A percentile compares a stretch with the other conserved stretches of the same genome.
Conservation (phyloP, 2,113 vertebrate genomes). For the Takifugu bimaculatus region DNA sequence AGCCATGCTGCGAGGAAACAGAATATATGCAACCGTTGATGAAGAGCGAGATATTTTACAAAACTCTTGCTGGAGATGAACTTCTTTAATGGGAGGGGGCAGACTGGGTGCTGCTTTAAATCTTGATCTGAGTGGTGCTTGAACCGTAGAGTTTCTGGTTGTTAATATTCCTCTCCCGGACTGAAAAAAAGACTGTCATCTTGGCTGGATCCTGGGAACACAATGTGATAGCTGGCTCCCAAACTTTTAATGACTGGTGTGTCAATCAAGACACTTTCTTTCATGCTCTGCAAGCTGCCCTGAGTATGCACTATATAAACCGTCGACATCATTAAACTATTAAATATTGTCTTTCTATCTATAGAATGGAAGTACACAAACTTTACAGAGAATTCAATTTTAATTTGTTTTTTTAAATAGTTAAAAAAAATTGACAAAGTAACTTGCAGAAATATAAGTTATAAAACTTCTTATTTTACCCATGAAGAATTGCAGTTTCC, state of each 20-base stretch:
- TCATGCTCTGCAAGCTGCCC: background rate
- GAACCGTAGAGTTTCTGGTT: slow-evolving; percentile 47
- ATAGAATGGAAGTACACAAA: too few relatives aligned
- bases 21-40: slow-evolving; percentile 40
- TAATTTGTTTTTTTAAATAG: too few relatives aligned
- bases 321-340: too few relatives aligned
- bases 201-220: slow-evolving; percentile 25
- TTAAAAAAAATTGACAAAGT: too few relatives aligned
- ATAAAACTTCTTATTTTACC: too few relatives aligned
- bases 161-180: slow-evolving; percentile 24
- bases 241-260: slow-evolving; percentile 60
- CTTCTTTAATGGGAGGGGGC: slow-evolving; percentile 37
- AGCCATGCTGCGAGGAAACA: slow-evolving; percentile 57
- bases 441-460: too few relatives aligned
- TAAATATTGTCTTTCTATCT: too few relatives aligned
- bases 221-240: background rate
- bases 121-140: slow-evolving; percentile 52
- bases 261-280: slow-evolving; percentile 7
- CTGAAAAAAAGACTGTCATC: slow-evolving; percentile 38
- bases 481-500: too few relatives aligned
- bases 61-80: slow-evolving; percentile 17
- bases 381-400: too few relatives aligned
- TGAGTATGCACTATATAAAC: slow-evolving; percentile 7
- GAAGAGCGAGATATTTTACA: slow-evolving; percentile 46
- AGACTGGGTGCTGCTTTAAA: slow-evolving; percentile 32